Evolutionary conservation across 1,140 invertebrate species (phyloP).

Genomic region (Globodera ellingtonae): DNA sequence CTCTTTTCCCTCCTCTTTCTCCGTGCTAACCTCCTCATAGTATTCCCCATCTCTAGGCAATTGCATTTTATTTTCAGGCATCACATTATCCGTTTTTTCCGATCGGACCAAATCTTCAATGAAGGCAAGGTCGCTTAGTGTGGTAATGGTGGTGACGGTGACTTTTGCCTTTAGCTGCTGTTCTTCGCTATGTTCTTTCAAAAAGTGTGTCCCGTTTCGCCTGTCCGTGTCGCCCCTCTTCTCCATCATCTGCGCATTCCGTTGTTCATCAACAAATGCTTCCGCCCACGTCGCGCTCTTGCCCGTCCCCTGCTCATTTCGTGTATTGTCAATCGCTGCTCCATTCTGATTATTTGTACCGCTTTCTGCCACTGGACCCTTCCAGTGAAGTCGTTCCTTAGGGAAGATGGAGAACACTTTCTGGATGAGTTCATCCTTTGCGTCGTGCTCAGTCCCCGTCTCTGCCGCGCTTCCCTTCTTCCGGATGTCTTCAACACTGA

Average conservation of each 20-base stretch:
- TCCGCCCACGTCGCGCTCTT: background rate
- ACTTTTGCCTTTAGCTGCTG: background rate
- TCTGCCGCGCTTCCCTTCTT: background rate
- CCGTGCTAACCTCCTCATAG: slow-evolving; percentile 24
- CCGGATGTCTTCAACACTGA: background rate
- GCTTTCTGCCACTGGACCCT: background rate
- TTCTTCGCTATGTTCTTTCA: background rate
- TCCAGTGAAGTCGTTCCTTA: slow-evolving; percentile 3
- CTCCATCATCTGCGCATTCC: background rate
- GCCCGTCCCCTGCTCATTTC: background rate
- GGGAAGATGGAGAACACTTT: slow-evolving; percentile 28
- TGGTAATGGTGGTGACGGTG: background rate
- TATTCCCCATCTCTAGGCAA: slow-evolving; percentile 9
- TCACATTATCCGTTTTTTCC: background rate
- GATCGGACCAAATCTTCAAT: slow-evolving; percentile 17
- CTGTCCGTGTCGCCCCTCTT: background rate
- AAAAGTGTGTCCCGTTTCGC: background rate
- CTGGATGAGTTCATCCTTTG: slow-evolving; percentile 9
- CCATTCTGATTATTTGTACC: background rate
- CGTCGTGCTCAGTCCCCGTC: no score
- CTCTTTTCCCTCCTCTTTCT: background rate
- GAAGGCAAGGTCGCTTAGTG: slow-evolving; percentile 10
- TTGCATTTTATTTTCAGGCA: background rate
- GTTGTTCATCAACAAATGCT: background rate
- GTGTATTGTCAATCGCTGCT: background rate